phyloP scores from a whole-genome alignment of 2,113 vertebrate genomes.

The Madoqua kirkii region DNA sequence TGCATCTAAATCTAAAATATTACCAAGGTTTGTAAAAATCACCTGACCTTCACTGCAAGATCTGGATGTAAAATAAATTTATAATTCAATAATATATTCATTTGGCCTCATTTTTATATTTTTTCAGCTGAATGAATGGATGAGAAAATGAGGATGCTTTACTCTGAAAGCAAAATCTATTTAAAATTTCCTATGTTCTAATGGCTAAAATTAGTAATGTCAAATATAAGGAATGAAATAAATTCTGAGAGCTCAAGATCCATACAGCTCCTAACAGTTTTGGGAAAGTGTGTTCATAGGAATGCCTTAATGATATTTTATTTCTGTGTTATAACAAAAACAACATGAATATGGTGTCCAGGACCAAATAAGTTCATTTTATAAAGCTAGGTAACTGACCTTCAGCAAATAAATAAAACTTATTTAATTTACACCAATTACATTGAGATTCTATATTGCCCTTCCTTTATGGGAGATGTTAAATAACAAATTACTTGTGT shows the following conservation, averaged over 20 bases:
- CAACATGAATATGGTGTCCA: background rate
- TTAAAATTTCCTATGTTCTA: background rate
- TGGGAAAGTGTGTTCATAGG: background rate
- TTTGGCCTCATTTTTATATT: background rate
- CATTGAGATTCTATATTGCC: background rate
- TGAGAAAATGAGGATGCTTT: background rate
- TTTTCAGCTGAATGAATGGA: background rate
- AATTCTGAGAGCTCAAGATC: background rate
- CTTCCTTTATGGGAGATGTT: background rate
- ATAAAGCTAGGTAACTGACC: background rate
- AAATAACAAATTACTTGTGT: background rate
- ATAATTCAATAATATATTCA: background rate
- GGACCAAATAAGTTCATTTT: background rate
- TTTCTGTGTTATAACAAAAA: background rate
- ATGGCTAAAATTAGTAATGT: constrained; percentile 24
- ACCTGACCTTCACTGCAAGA: background rate
- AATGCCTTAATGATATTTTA: background rate
- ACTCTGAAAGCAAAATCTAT: background rate
- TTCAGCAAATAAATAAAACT: constrained; percentile 1
- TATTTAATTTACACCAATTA: background rate
- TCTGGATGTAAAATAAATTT: background rate
- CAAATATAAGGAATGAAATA: constrained; percentile 14
- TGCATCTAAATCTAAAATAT: background rate
- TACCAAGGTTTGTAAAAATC: background rate
- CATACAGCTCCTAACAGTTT: background rate